A percentile compares a stretch with the other conserved stretches of the same genome.
phyloP scores from a whole-genome alignment of 2,113 vertebrate species.

The Corythornis madagascariensis region DNA sequence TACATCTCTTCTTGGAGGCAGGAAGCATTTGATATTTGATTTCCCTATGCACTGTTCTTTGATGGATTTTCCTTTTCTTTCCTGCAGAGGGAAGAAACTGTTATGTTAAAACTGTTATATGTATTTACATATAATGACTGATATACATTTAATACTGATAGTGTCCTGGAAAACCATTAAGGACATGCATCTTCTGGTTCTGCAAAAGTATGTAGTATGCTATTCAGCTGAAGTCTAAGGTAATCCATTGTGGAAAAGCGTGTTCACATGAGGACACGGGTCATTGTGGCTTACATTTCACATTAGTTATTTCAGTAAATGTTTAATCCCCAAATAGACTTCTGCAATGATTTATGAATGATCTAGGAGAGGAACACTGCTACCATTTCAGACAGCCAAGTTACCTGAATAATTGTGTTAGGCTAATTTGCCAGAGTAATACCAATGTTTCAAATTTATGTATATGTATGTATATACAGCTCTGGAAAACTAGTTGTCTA shows the following conservation, averaged over 20 bases:
- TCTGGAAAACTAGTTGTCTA: neutral
- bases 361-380: neutral
- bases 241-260: neutral
- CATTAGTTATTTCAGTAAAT: constrained; percentile 12
- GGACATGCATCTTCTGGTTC: constrained; percentile 15
- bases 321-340: neutral
- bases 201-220: neutral
- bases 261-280: neutral
- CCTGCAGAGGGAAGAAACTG: constrained; percentile 50
- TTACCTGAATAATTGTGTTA: neutral
- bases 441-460: neutral
- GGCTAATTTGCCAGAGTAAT: neutral
- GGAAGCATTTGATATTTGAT: constrained; percentile 73
- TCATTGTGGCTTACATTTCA: neutral
- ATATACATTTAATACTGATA: constrained; percentile 22
- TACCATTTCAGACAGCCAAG: neutral
- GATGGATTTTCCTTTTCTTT: constrained; percentile 77
- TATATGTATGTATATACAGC: neutral
- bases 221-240: neutral
- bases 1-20: constrained; percentile 70
- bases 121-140: constrained; percentile 40
- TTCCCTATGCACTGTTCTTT: constrained; percentile 57
- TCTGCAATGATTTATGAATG: constrained; percentile 1
- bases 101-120: constrained; percentile 44
- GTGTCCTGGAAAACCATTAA: constrained; percentile 19